Conservation (phyloP, 2,113 vertebrate genomes). For the Ailuropoda melanoleuca region DNA sequence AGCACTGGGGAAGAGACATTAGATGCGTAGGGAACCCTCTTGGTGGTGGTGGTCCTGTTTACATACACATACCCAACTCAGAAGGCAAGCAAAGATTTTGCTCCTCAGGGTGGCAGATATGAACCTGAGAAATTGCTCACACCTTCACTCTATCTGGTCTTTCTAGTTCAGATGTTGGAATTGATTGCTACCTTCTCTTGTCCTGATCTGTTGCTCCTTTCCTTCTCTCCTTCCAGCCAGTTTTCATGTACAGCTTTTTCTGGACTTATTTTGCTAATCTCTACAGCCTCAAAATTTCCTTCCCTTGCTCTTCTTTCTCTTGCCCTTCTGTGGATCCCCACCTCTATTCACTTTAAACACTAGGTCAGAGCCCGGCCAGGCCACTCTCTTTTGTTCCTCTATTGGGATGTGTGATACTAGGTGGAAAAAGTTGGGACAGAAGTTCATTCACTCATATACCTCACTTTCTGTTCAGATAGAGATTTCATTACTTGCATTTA, state of each 20-base stretch:
- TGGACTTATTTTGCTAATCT: background rate
- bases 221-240: background rate
- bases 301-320: background rate
- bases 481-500: background rate
- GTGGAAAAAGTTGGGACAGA: background rate
- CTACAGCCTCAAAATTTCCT: background rate
- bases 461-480: background rate
- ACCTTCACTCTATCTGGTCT: background rate
- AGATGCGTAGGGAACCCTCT: background rate
- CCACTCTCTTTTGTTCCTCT: background rate
- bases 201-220: background rate
- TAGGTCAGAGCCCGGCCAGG: background rate
- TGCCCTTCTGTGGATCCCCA: background rate
- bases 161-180: background rate
- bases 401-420: background rate
- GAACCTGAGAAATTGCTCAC: background rate
- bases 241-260: background rate
- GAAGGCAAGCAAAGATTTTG: background rate
- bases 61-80: background rate
- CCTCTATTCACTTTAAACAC: background rate
- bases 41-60: fast-evolving
- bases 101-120: background rate
- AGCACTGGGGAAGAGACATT: fast-evolving
- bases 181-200: background rate
- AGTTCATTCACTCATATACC: background rate